phyloP scores from a whole-genome alignment of 2,797 vertebrate genomes.

The Thalassophryne amazonica region DNA sequence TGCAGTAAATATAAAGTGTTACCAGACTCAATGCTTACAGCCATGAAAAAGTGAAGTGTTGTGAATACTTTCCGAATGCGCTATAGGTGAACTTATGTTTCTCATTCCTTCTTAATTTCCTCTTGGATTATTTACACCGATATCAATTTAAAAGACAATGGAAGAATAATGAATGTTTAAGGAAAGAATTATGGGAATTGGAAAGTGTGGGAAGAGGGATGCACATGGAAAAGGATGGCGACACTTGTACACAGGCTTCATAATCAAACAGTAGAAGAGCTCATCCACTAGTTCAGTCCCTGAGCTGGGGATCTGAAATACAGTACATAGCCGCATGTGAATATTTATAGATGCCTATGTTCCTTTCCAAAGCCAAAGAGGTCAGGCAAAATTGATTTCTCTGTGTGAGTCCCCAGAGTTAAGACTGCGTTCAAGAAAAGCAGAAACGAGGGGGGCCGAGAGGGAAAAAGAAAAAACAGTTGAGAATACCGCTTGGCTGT shows the following conservation, averaged over 20 bases:
- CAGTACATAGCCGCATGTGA: constrained; percentile 70
- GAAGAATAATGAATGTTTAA: constrained; percentile 11
- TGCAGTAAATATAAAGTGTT: too few species aligned
- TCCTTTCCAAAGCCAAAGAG: constrained; percentile 67
- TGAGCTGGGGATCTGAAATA: constrained; percentile 68
- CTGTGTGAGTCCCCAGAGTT: constrained; percentile 62
- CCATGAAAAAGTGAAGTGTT: too few species aligned
- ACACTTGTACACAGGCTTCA: constrained; percentile 52
- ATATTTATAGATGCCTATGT: constrained; percentile 72
- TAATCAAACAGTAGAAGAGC: constrained; percentile 67
- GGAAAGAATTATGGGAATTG: constrained; percentile 2
- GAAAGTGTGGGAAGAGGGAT: constrained; percentile 4
- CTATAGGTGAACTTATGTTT: too few species aligned
- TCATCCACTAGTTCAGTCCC: constrained; percentile 67
- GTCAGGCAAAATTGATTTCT: constrained; percentile 73
- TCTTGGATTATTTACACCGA: too few species aligned
- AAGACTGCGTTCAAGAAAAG: constrained; percentile 42
- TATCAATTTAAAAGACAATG: neutral
- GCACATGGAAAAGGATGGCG: constrained; percentile 24
- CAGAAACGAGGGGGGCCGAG: constrained; percentile 17
- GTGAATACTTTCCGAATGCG: too few species aligned
- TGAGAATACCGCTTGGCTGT: too few species aligned
- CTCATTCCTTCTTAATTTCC: too few species aligned
- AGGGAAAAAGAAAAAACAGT: too few species aligned
- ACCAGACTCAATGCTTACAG: too few species aligned